Conservation (phyloP, 2,888 invertebrate genomes). For the Pandemis heparana region DNA sequence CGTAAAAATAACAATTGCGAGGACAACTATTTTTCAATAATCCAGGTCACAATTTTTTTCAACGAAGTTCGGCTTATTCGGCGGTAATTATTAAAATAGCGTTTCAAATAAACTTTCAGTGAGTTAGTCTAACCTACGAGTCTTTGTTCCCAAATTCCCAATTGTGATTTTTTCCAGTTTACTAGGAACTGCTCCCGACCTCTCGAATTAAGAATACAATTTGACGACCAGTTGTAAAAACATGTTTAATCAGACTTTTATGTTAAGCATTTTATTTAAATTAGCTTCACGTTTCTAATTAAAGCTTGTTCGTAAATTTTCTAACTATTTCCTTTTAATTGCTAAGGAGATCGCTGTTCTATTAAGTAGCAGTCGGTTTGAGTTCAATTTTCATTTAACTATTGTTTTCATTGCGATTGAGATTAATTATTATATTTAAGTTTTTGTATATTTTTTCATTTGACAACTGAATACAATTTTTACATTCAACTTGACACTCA, state of each 20-base stretch:
- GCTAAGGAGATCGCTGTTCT: constrained; percentile 22
- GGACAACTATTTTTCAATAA: not conserved
- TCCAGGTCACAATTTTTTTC: no score
- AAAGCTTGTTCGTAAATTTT: constrained; percentile 46
- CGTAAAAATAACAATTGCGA: not conserved
- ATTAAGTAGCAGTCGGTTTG: not conserved
- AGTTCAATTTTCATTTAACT: not conserved
- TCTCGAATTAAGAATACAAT: not conserved
- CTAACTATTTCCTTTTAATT: constrained; percentile 44
- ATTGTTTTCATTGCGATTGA: not conserved
- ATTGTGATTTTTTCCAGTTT: no score
- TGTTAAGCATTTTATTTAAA: constrained; percentile 35
- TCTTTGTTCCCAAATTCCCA: no score
- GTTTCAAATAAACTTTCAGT: no score
- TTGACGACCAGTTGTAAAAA: constrained; percentile 14
- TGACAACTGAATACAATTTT: no score
- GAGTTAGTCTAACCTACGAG: no score
- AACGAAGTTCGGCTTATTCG: no score
- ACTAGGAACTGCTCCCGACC: no score
- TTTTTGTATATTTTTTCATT: no score
- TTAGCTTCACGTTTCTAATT: constrained; percentile 48
- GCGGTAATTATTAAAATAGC: no score
- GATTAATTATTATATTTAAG: not conserved
- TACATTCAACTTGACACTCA: no score
- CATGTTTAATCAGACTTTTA: constrained; percentile 26